Base-by-base conservation (phyloP, 2,797 vertebrate species). In the Chelidonichthys spinosus region DNA sequence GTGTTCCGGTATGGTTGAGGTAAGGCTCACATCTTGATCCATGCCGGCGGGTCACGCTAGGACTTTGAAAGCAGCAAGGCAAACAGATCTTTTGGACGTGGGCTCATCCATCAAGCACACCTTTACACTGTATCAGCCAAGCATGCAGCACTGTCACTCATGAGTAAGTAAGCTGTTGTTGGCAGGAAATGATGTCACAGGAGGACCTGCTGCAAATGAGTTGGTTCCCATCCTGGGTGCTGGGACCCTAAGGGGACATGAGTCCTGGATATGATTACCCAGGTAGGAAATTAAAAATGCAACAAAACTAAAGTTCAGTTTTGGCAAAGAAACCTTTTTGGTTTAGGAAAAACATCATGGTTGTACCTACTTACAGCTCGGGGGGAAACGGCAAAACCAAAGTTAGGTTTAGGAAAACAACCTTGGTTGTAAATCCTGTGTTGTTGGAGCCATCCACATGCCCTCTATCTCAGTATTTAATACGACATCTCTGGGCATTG, bases 51-150 rank as follows among this genome's bases (percentile, higher is more conserved):
- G 94, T 93, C 93, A 94, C 84, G 88, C 84, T 82, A 80, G 85
- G 88, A 89, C 92, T 95, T 94, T 95, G 90, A 94, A 95, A 95
- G 92, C 91, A 89, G 86, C 90, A 93, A 95, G 93, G 91, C 92
- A 95, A 95, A 95, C 94, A 93, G 89, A 94, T 90, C 94, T 93
- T 91, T 88, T 86, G 90, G 91, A 92, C 82, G 82, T 85, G 77
- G 87, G 93, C 91, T 93, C 92, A 94, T 95, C 94, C 91, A 92
- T 95, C 86, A 92, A 85, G 89, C 84, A 69, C 61, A 83, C 90
- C 92, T 94, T 93, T 88, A 59, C 80, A 90, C 90, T 91, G 91
- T 92, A 88, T 88, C 92, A 86, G 78, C 93, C 94, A 89, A 87
- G 89, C 90, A 85, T 84, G 90, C 73, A 85, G 78, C 8, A 11